Evolutionary conservation across 2,113 vertebrate species (phyloP), one percentile per base, ranked within the genome.

Genomic region (Amphiprion percula): DNA sequence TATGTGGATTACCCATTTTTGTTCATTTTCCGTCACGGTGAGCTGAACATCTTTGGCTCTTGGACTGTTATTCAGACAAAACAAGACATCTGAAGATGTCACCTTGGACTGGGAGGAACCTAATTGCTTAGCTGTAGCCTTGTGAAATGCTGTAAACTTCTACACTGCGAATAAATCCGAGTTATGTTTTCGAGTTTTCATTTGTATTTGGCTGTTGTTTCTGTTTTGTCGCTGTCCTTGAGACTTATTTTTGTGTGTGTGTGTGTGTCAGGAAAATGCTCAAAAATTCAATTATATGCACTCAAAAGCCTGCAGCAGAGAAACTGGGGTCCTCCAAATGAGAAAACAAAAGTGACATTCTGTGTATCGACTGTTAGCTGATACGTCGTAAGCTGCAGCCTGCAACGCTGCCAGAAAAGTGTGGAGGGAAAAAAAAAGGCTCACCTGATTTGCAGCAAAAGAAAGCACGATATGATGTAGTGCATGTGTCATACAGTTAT

Each of bases 261-360:
- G 47, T 49, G 15, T 49, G 47, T 52, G 49, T 10, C n/a, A 8
- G 16, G 17, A 19, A n/a, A 21, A n/a, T 52, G 10, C 49, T n/a
- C 17, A 19, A 52, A 52, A 52, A 19, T n/a, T 44, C 4, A 61
- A 54, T 49, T 23, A 68, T 23, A 63, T 37, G 15, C 68, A 37
- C 24, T 73, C 50, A 58, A 67, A 67, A 24, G 28, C 44, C 41
- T 53, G 37, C 16, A 50, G 50, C 55, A 24, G 30, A 10, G 15
- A 71, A 74, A 66, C 8, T 15, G 1, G 26, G 28, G 21, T 63
- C 33, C 41, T 39, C 59, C 41, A 72, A 46, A 56, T 10, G n/a
- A 55, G 30, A 74, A 76, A 60, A 54, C 37, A 61, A 46, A 74
- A 55, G 30, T 74, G 37, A 52, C 55, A 58, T 80, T 58, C 55